Evolutionary conservation across 1,140 invertebrate species (phyloP), one percentile per base, ranked within the genome.

Genomic region (Aleiodes sp.): DNA sequence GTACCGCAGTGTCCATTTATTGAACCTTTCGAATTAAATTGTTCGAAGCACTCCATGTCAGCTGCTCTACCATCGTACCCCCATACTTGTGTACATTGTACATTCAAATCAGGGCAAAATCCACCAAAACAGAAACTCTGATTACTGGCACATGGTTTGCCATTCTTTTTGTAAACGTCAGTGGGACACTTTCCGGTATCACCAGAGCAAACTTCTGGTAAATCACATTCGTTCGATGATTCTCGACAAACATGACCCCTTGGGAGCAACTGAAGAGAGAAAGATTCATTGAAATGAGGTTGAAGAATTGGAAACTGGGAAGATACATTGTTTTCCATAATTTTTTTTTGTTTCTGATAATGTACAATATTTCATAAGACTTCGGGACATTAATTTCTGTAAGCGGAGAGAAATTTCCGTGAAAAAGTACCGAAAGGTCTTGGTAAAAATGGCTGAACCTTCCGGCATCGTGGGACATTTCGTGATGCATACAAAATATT

Each of bases 11-110:
- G 96, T 0, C 96, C 97, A 75, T 93, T 96, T 60, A 94, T 93
- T 3, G 94, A 94, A 9, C 97, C 97, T 78, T 97, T 95, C 0
- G 94, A 93, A 84, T 98, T 98, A 84, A 97, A 98, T 79, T 96
- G 91, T 70, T 96, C 93, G 84, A 94, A 98, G 86, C 96, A 98
- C 73, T 96, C 90, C 43, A 90, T 88, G 79, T 97, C 94, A 1
- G 93, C 93, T 0, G 91, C 90, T 60, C 88, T 84, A 1, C 92
- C 91, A 4, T 92, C 93, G 75, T 92, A 90, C 8, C 96, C 96
- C 97, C 97, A 98, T 68, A 98, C 94, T 63, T 91, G 89, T 79
- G 94, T 91, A 82, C 97, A 98, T 80, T 98, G 96, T 9, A 93
- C 81, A 65, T 92, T 89, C 8, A 96, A 82, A 2, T 96, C 96